These are phyloP conservation scores for Synergus laeviventris DNA, from an alignment of 2,888 invertebrate genomes.

Conservation along the genomic window DNA sequence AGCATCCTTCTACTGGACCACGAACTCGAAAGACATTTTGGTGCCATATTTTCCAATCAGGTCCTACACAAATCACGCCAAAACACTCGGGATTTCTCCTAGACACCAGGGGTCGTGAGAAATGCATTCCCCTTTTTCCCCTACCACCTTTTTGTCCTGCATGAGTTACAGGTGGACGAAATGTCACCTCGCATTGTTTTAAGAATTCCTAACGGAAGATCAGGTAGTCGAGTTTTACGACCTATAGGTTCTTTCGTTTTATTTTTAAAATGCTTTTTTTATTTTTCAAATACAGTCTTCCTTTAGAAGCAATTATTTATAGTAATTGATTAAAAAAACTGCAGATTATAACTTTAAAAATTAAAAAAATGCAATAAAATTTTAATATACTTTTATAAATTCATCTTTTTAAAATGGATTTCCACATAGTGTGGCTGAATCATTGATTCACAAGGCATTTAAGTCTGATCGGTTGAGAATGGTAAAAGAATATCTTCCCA, in stretches of 20 bases:
- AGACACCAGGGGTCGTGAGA: slow-evolving; percentile 63
- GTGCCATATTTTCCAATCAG: slow-evolving; percentile 58
- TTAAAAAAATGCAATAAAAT: not conserved
- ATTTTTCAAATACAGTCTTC: not conserved
- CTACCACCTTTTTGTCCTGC: slow-evolving; percentile 43
- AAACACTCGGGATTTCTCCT: slow-evolving; percentile 44
- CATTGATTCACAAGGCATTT: slow-evolving; percentile 12
- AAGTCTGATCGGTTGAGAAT: slow-evolving; percentile 24
- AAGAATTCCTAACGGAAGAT: slow-evolving; percentile 69
- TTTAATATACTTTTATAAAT: not conserved
- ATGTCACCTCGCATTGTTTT: slow-evolving; percentile 73
- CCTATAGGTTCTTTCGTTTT: too few relatives aligned
- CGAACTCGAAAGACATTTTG: slow-evolving; percentile 12
- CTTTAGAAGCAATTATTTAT: too few relatives aligned
- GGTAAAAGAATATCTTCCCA: slow-evolving; percentile 24
- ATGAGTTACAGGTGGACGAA: slow-evolving; percentile 57
- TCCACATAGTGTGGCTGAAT: not conserved
- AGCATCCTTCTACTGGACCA: slow-evolving; percentile 18
- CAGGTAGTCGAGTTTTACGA: slow-evolving; percentile 6
- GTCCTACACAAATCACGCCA: slow-evolving; percentile 67
- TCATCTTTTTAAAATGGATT: not conserved
- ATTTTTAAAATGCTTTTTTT: not conserved
- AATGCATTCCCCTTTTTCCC: slow-evolving; percentile 55
- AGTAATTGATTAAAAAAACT: too few relatives aligned
- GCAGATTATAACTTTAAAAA: not conserved